Evolutionary conservation across 2,888 invertebrate genomes (phyloP).

Genomic region (Trichogramma dendrolimi): DNA sequence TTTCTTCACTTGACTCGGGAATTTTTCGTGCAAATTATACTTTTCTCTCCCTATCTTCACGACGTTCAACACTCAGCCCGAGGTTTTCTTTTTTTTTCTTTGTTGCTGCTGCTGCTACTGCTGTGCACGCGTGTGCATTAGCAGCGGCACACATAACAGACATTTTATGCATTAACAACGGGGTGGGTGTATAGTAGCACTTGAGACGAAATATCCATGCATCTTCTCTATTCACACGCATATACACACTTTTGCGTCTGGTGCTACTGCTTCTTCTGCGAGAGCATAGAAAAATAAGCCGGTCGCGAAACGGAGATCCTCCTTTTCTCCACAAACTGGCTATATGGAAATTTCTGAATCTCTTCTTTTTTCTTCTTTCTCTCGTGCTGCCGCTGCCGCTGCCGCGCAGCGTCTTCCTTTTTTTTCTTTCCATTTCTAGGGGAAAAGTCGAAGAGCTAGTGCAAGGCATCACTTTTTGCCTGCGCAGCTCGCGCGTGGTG

Average conservation of each 20-base stretch:
- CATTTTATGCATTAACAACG: too few relatives aligned
- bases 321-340: too few relatives aligned
- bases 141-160: too few relatives aligned
- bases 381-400: neutral
- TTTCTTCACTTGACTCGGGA: neutral
- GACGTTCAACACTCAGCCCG: too few relatives aligned
- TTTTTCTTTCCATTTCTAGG: neutral
- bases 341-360: constrained; percentile 19
- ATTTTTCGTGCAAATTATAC: neutral
- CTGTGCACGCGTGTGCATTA: too few relatives aligned
- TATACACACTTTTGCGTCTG: too few relatives aligned
- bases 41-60: neutral
- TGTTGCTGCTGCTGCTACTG: too few relatives aligned
- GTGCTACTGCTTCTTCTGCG: neutral
- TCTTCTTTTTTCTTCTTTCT: constrained; percentile 3
- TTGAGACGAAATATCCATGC: constrained; percentile 18
- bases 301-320: neutral
- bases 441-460: too few relatives aligned
- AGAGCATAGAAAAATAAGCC: constrained; percentile 12
- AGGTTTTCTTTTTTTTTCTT: too few relatives aligned
- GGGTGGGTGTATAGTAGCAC: too few relatives aligned
- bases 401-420: neutral
- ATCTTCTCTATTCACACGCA: neutral
- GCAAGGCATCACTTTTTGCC: neutral
- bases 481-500: neutral